phyloP scores from a whole-genome alignment of 1,140 invertebrate genomes.

The Drosophila obscura region DNA sequence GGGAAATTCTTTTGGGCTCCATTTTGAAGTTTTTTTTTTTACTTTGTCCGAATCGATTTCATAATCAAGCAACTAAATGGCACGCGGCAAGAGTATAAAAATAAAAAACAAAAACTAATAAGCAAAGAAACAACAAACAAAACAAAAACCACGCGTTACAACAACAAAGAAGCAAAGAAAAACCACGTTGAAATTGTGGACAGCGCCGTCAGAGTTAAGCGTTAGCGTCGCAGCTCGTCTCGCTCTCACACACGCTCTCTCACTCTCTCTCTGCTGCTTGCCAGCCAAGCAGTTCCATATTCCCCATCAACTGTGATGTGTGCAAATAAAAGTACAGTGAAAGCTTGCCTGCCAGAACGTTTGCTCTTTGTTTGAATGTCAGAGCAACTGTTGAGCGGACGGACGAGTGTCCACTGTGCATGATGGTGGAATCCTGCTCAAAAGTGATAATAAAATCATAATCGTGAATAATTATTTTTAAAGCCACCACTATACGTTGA shows the following conservation, averaged over 20 bases:
- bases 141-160: constrained; percentile 17
- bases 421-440: too few relatives aligned
- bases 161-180: constrained; percentile 42
- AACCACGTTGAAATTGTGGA: constrained; percentile 70
- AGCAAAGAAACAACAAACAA: constrained; percentile 2
- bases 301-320: too few relatives aligned
- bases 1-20: constrained; percentile 21
- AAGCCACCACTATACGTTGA: background rate
- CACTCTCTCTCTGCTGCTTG: too few relatives aligned
- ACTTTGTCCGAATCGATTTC: constrained; percentile 44
- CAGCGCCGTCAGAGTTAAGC: constrained; percentile 21
- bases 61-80: constrained; percentile 55
- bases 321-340: constrained; percentile 30
- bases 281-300: constrained; percentile 23
- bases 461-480: constrained; percentile 23
- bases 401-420: too few relatives aligned
- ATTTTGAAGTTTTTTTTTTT: constrained; percentile 7
- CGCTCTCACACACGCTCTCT: background rate
- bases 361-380: background rate
- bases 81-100: constrained; percentile 39
- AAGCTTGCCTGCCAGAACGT: constrained; percentile 8
- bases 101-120: constrained; percentile 41
- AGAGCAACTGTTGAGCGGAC: too few relatives aligned
- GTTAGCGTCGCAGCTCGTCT: constrained; percentile 9
- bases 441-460: constrained; percentile 18